Evolutionary conservation across 1,140 invertebrate genomes (phyloP).

Genomic region (Brachionus asplanchnoidis): DNA sequence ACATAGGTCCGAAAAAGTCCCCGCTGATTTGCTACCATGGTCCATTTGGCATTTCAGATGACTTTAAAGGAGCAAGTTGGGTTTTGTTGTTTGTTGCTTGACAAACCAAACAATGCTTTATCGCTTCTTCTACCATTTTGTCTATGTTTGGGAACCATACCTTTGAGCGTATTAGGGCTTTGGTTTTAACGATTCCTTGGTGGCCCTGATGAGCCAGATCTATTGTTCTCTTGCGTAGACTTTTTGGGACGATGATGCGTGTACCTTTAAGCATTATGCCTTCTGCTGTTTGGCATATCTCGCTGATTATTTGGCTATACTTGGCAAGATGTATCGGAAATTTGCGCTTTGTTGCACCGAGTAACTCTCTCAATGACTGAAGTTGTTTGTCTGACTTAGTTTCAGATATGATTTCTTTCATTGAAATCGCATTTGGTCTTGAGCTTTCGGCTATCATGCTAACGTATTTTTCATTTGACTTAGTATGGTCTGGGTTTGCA

Average conservation of each 20-base stretch:
- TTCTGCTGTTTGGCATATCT: not conserved
- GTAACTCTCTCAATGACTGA: not conserved
- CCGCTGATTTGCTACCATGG: not conserved
- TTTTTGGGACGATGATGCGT: not conserved
- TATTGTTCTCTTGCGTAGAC: not conserved
- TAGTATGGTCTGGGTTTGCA: not conserved
- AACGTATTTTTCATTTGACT: not conserved
- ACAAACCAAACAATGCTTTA: not conserved
- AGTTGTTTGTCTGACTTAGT: not conserved
- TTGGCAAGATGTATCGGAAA: not conserved
- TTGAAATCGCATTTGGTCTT: too few species aligned
- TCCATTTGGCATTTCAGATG: not conserved
- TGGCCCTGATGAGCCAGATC: not conserved
- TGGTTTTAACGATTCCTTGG: not conserved
- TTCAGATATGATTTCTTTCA: not conserved
- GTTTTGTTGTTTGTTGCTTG: not conserved
- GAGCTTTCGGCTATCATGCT: not conserved
- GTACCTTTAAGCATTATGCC: not conserved
- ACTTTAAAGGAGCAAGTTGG: not conserved
- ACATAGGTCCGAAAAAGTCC: not conserved
- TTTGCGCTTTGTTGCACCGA: not conserved
- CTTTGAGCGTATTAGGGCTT: not conserved
- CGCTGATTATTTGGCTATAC: not conserved
- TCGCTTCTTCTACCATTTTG: not conserved
- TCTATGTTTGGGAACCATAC: not conserved